A percentile compares a stretch with the other conserved stretches of the same genome.
These are phyloP conservation scores for Thymelicus lineola DNA, from an alignment of 2,888 invertebrate species.

Conservation along the genomic window DNA sequence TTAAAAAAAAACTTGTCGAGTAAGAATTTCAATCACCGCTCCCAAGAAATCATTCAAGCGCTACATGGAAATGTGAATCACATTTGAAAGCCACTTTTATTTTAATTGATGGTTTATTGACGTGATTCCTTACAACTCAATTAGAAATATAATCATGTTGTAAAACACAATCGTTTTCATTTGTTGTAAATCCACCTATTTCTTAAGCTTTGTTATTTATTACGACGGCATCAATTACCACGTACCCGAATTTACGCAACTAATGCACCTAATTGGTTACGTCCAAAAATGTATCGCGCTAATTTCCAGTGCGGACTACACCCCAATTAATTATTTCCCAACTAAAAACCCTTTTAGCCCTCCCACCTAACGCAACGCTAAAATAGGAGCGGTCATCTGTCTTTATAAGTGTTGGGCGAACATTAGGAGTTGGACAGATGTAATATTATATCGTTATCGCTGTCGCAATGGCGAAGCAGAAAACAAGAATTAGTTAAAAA, in stretches of 20 bases:
- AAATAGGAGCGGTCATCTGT: constrained; percentile 69
- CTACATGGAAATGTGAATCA: background rate
- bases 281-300: constrained; percentile 60
- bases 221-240: constrained; percentile 13
- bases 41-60: no score
- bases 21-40: no score
- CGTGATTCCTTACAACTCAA: no score
- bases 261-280: constrained; percentile 30
- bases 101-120: background rate
- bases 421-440: constrained; percentile 25
- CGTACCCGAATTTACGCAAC: constrained; percentile 27
- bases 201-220: constrained; percentile 6
- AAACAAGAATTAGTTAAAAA: background rate
- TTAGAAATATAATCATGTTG: no score
- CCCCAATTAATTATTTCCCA: constrained; percentile 74
- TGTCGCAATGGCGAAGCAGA: background rate
- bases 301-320: constrained; percentile 61
- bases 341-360: constrained; percentile 73
- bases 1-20: no score
- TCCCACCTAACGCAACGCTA: constrained; percentile 59
- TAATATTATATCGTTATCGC: constrained; percentile 1
- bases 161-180: background rate
- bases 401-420: constrained; percentile 62
- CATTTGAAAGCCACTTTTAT: background rate
- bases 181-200: background rate